Conservation (phyloP, 2,888 invertebrate species). For the Epirrhoe alternata region DNA sequence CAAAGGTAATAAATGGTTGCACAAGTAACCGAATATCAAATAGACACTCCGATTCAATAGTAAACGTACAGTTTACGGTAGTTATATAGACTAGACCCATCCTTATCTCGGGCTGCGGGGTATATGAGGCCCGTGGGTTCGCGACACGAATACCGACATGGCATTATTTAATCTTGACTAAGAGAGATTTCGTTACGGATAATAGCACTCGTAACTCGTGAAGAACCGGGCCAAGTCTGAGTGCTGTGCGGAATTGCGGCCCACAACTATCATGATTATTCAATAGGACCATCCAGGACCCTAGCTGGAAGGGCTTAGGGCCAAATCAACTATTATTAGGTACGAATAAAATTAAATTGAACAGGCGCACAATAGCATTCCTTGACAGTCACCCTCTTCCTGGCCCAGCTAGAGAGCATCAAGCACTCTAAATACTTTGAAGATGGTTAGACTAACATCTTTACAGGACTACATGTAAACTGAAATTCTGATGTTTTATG, state of each 20-base stretch:
- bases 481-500: too few species aligned
- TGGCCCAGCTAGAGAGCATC: not conserved
- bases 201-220: slow-evolving; percentile 47
- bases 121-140: slow-evolving; percentile 20
- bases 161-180: slow-evolving; percentile 38
- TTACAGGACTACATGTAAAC: not conserved
- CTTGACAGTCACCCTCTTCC: too few species aligned
- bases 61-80: not conserved
- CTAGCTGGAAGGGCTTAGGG: slow-evolving; percentile 6
- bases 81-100: not conserved
- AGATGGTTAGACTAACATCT: not conserved
- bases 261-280: slow-evolving; percentile 79
- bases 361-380: not conserved
- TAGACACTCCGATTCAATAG: not conserved
- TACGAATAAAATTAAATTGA: not conserved
- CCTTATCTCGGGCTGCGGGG: slow-evolving; percentile 12
- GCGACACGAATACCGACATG: slow-evolving; percentile 31
- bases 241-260: slow-evolving; percentile 59
- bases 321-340: not conserved
- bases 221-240: slow-evolving; percentile 51
- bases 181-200: slow-evolving; percentile 42
- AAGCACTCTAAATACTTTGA: not conserved
- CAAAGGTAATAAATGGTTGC: not conserved
- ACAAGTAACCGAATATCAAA: not conserved
- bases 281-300: slow-evolving; percentile 59